These are phyloP conservation scores for Trichonephila clavata DNA, from an alignment of 1,140 invertebrate species.

Conservation along the genomic window DNA sequence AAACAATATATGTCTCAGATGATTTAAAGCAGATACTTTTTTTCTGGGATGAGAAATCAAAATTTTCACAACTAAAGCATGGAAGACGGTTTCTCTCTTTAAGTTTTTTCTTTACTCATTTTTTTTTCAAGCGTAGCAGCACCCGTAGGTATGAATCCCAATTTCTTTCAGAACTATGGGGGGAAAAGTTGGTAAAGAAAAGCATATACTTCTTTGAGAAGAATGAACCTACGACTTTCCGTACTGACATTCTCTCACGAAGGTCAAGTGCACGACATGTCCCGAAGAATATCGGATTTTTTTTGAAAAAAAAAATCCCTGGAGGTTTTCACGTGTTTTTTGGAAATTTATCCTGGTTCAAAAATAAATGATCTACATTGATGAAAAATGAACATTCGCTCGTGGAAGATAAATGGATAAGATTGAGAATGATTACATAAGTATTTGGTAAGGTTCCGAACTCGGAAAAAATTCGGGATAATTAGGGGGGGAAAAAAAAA, in stretches of 20 bases:
- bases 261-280: conserved; percentile 67
- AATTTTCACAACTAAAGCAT: not conserved
- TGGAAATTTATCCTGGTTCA: conserved; percentile 49
- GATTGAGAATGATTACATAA: not conserved
- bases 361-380: not conserved
- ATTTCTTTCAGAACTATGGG: not conserved
- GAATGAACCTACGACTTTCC: not conserved
- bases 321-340: conserved; percentile 41
- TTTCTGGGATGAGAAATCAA: not conserved
- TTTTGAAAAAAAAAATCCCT: not conserved
- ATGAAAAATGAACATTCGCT: not conserved
- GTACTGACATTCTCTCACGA: conserved; percentile 16
- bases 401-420: not conserved
- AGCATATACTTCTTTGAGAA: not conserved
- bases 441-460: not conserved
- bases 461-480: not conserved
- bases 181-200: not conserved
- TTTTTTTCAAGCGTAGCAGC: not conserved
- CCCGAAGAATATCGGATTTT: not conserved
- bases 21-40: not conserved
- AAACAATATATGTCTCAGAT: not conserved
- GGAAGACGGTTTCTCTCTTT: not conserved
- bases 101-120: not conserved
- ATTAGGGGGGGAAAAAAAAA: too few species aligned
- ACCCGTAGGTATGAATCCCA: not conserved